Base-by-base conservation (phyloP, 1,140 invertebrate species). In the Orussus abietinus region DNA sequence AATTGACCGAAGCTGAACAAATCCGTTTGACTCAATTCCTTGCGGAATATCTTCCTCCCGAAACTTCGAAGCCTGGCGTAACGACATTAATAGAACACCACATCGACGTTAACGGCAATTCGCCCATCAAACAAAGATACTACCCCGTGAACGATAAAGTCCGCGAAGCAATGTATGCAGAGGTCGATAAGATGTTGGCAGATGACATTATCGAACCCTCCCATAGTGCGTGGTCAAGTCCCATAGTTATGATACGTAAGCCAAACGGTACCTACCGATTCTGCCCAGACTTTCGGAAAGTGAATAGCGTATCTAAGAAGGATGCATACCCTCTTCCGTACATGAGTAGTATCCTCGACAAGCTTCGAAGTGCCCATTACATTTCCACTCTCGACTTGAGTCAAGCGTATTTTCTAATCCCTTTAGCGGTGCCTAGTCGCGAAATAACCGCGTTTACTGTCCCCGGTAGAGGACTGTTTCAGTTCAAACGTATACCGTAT, bases 401-500 rank as follows among this genome's bases (percentile, higher is more conserved):
- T 26, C 43, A 51, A 29, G 57, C 51, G 0, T 62, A 51, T 34
- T 59, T 54, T 53, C 60, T 72, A 36, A 54, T 68, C 7, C 47
- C 46, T 0, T 12, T 70, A 10, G 42, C 58, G 13, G 75, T 62
- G 57, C 43, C 51, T 11, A 56, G 57, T 6, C 66, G 63, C 4
- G 45, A 75, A 1, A 57, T 76, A 18, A 1, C 49, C 30, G n/a
- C 45, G 25, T 36, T 47, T 35, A 31, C 40, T 17, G n/a, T 25
- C 3, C 38, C 25, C 9, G 57, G 60, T 13, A 49, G 48, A 31
- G 57, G 57, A 4, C 39, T 54, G 10, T 69, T 34, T 38, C 41
- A 51, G 19, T 71, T 60, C 22, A 51, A 34, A 10, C 50, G 57
- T 2, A 62, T 68, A 57, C 58, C 63, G 0, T 66, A 62, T 55